A percentile compares a stretch with the other conserved stretches of the same genome.
phyloP scores from a whole-genome alignment of 2,797 vertebrate species.

The Orestias chungarensis region DNA sequence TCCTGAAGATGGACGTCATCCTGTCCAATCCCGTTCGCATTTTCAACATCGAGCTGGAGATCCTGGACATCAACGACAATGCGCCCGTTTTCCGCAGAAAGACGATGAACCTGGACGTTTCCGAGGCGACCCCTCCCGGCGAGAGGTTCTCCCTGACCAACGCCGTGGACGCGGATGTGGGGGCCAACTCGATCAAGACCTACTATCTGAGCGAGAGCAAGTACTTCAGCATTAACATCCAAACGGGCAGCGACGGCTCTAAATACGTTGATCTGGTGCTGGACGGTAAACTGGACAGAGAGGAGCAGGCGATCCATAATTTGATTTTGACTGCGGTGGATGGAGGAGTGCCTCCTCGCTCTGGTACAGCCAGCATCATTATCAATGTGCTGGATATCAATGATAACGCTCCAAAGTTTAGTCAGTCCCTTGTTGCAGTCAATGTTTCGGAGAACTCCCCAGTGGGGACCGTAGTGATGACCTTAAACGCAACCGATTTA shows the following conservation, averaged over 20 bases:
- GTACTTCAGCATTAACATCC: conserved; percentile 82
- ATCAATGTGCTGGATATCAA: conserved; percentile 86
- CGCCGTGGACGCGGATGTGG: conserved; percentile 86
- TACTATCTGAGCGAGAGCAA: conserved; percentile 84
- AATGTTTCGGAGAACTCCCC: conserved; percentile 77
- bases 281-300: conserved; percentile 79
- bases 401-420: conserved; percentile 82
- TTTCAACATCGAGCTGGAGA: conserved; percentile 83
- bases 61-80: conserved; percentile 85
- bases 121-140: conserved; percentile 81
- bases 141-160: conserved; percentile 84
- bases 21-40: conserved; percentile 80
- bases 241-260: conserved; percentile 80
- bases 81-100: conserved; percentile 83
- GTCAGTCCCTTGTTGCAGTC: conserved; percentile 73
- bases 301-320: conserved; percentile 75
- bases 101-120: conserved; percentile 82
- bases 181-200: conserved; percentile 83
- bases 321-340: conserved; percentile 83
- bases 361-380: conserved; percentile 80
- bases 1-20: conserved; percentile 83
- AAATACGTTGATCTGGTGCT: conserved; percentile 85
- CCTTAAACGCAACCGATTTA: conserved; percentile 80
- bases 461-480: conserved; percentile 74
- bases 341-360: conserved; percentile 79